Base-by-base conservation (phyloP, 2,797 vertebrate species). In the Acanthurus lineatus region DNA sequence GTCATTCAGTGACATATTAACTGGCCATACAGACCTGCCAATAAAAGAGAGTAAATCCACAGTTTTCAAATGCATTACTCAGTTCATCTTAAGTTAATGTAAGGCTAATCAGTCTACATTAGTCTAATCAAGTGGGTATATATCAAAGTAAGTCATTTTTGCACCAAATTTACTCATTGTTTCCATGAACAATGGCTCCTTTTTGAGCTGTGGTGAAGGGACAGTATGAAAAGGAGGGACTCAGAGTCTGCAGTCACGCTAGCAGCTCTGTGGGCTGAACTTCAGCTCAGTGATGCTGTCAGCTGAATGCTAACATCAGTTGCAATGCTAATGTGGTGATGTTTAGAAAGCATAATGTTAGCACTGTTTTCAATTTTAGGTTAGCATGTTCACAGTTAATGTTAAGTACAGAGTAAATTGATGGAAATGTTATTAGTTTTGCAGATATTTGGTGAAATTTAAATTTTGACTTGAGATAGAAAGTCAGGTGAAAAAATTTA, bases 181-280 rank as follows among this genome's bases (percentile, higher is more conserved):
- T 44, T 64, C 35, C 40, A 17, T 15, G n/a, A 75, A 76, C 75
- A 84, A 59, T 52, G 60, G 57, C 2, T 70, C 32, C 38, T 73
- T 76, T 54, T 64, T 66, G 28, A 40, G 51, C 65, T 69, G 15
- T 11, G 42, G 22, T 44, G 52, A 35, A 76, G 25, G 20, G 51
- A 49, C 6, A 20, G 54, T 44, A 9, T 69, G 63, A 40, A 40
- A 40, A 40, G 38, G 38, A 25, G 17, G n/a, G 52, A 14, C 47
- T 35, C 42, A 3, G 9, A 49, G 6, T 57, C 32, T 25, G 12
- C 22, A 64, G 17, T 8, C 40, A 32, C 6, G 11, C 16, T 20
- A 8, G 6, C 1, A 1, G 28, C 25, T 64, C 17, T 9, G 10
- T 47, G n/a, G 16, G 9, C 40, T 61, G 20, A 15, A 22, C 42